These are phyloP conservation scores for Bombylius major DNA, from an alignment of 2,888 invertebrate species.

Conservation along the genomic window DNA sequence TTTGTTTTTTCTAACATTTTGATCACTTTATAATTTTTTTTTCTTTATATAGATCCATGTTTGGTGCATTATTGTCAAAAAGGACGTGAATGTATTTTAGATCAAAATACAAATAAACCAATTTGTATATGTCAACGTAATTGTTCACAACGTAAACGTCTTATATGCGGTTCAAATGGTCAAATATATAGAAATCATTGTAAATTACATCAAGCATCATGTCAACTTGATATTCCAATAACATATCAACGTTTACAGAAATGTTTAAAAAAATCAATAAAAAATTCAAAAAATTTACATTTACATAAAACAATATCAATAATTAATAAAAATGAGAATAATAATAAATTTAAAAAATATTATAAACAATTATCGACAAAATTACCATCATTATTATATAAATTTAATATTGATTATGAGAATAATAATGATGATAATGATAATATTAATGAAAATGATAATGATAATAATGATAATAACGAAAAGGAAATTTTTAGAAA, in stretches of 20 bases:
- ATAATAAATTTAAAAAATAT: not conserved
- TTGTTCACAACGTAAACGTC: constrained; percentile 42
- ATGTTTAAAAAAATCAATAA: constrained; percentile 28
- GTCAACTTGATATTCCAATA: constrained; percentile 42
- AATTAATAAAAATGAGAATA: not conserved
- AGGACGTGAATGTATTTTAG: constrained; percentile 47
- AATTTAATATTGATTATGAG: too few species aligned
- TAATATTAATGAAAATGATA: not conserved
- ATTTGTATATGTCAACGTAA: constrained; percentile 49
- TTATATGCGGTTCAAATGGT: constrained; percentile 55
- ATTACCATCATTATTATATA: not conserved
- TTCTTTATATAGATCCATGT: constrained; percentile 45
- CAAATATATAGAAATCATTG: constrained; percentile 54
- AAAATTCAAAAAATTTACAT: not conserved
- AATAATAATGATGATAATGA: not conserved
- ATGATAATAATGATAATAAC: not conserved
- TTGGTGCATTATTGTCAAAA: constrained; percentile 50
- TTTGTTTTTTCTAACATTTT: not conserved
- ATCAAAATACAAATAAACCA: constrained; percentile 36
- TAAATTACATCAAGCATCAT: constrained; percentile 50
- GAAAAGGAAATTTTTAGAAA: too few species aligned
- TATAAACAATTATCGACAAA: not conserved
- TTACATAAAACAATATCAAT: not conserved
- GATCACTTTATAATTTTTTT: too few species aligned
- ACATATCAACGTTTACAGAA: constrained; percentile 42